Conservation (phyloP, 2,888 invertebrate genomes). For the Dynastes hyllus region DNA sequence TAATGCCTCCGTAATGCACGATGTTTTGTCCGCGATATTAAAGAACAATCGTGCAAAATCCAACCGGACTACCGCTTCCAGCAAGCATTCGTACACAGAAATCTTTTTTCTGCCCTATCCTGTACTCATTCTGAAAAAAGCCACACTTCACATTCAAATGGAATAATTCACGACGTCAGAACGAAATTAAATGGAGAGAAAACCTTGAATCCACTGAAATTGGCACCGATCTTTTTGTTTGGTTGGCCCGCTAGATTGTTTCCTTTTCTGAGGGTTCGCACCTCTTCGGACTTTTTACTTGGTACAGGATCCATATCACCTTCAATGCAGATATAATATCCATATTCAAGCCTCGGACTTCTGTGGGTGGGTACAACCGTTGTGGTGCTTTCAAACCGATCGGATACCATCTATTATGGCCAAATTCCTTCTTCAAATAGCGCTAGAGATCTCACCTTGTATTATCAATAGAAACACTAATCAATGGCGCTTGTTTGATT, state of each 20-base stretch:
- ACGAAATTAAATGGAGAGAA: constrained; percentile 47
- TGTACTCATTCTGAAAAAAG: constrained; percentile 10
- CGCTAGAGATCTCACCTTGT: constrained; percentile 31
- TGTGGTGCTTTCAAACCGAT: neutral
- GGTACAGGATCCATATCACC: neutral
- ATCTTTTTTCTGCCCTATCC: neutral
- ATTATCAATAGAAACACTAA: constrained; percentile 33
- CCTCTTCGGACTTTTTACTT: constrained; percentile 32
- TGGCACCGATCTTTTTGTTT: constrained; percentile 47
- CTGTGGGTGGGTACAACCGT: neutral
- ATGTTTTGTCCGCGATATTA: constrained; percentile 40
- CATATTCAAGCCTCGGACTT: neutral
- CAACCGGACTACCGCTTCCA: constrained; percentile 6
- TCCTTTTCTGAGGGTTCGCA: constrained; percentile 34
- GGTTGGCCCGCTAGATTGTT: constrained; percentile 19
- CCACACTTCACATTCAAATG: constrained; percentile 34
- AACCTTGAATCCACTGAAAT: constrained; percentile 48
- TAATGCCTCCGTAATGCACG: constrained; percentile 35
- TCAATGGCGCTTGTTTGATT: constrained; percentile 33
- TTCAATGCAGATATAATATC: constrained; percentile 2
- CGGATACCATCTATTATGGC: constrained; percentile 3
- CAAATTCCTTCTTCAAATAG: constrained; percentile 9
- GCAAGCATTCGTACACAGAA: constrained; percentile 25
- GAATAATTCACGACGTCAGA: constrained; percentile 43
- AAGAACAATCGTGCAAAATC: constrained; percentile 40